A percentile compares a stretch with the other conserved stretches of the same genome.
Conservation (phyloP, 2,797 vertebrate genomes). For the Kryptopterus vitreolus region DNA sequence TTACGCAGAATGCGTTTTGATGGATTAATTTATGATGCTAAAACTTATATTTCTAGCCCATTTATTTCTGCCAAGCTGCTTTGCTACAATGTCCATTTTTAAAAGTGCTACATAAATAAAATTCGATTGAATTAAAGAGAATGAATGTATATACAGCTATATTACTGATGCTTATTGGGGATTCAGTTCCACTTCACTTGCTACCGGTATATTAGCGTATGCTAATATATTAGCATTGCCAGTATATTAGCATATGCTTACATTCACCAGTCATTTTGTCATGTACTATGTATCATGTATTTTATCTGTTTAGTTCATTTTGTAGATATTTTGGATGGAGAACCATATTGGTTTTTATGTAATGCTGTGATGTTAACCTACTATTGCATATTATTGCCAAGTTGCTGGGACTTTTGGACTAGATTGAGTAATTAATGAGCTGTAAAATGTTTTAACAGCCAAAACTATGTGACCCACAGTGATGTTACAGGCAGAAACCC, state of each 20-base stretch:
- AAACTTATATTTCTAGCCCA: too few species aligned
- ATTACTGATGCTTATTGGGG: not conserved
- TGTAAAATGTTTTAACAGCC: not conserved
- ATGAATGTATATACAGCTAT: not conserved
- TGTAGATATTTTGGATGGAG: not conserved
- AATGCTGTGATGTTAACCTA: not conserved
- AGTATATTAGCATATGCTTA: not conserved
- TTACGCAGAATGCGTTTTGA: not conserved
- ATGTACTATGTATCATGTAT: not conserved
- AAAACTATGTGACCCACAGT: not conserved
- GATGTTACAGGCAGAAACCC: not conserved
- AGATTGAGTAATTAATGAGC: not conserved
- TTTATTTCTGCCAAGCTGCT: too few species aligned
- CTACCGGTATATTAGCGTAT: not conserved
- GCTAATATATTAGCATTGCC: too few species aligned
- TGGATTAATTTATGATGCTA: too few species aligned
- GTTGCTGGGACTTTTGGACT: not conserved
- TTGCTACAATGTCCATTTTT: too few species aligned
- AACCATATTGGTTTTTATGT: not conserved
- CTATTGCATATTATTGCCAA: not conserved
- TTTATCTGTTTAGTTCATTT: not conserved
- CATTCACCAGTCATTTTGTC: not conserved
- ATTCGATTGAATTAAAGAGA: too few species aligned
- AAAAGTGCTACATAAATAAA: too few species aligned
- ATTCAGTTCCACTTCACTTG: not conserved